These are phyloP conservation scores for Nothocercus julius DNA, from an alignment of 2,113 vertebrate species.

Conservation along the genomic window DNA sequence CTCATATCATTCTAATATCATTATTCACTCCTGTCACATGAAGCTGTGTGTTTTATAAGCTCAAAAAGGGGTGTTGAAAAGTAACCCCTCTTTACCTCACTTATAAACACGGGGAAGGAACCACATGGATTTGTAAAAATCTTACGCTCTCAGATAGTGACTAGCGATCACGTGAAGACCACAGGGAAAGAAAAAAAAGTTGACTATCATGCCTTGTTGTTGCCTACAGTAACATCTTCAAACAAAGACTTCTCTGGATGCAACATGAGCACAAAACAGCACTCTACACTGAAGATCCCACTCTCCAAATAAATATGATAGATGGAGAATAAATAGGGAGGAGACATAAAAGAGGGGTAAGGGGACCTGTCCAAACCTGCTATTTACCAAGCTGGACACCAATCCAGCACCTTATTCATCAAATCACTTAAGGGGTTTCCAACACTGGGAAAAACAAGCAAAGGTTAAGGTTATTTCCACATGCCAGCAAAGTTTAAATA, in stretches of 20 bases:
- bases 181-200: not conserved
- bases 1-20: not conserved
- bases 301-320: not conserved
- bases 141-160: not conserved
- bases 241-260: not conserved
- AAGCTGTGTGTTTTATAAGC: not conserved
- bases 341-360: not conserved
- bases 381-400: not conserved
- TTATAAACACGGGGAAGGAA: not conserved
- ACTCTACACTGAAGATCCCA: not conserved
- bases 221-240: not conserved
- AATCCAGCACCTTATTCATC: not conserved
- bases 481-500: not conserved
- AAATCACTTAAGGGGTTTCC: not conserved
- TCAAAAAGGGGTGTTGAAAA: not conserved
- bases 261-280: accelerated
- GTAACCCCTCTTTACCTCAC: not conserved
- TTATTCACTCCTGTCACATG: not conserved
- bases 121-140: not conserved
- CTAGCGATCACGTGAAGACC: not conserved
- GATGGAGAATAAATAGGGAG: not conserved
- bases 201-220: not conserved
- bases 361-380: not conserved
- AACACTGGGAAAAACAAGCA: not conserved
- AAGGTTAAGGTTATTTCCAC: not conserved